Conservation (phyloP, 2,888 invertebrate species). For the Eupithecia dodoneata region DNA sequence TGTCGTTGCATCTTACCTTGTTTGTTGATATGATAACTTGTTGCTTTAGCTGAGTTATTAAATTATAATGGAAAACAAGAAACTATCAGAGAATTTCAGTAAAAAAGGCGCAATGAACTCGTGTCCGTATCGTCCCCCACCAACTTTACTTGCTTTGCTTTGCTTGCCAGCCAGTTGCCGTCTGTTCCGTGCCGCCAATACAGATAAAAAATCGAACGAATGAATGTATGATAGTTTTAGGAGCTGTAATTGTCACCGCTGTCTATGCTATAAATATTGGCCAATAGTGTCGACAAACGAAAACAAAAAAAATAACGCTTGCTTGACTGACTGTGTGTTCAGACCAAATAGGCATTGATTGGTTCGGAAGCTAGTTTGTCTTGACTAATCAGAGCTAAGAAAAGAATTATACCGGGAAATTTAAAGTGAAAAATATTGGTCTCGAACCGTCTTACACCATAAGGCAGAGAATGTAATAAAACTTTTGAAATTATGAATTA, state of each 20-base stretch:
- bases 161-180: no score
- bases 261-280: not conserved
- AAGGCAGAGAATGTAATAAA: no score
- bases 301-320: not conserved
- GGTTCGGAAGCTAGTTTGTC: not conserved
- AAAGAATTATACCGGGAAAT: not conserved
- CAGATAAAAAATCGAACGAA: slow-evolving; percentile 1
- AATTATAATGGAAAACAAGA: not conserved
- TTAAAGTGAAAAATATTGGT: not conserved
- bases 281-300: not conserved
- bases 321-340: not conserved
- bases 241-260: not conserved
- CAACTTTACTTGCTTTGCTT: not conserved
- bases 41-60: not conserved
- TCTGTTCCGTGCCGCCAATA: not conserved
- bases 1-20: slow-evolving; percentile 8
- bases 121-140: slow-evolving; percentile 8
- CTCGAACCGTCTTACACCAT: no score
- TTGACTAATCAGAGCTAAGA: not conserved
- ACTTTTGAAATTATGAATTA: no score
- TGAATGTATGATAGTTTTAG: not conserved
- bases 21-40: not conserved
- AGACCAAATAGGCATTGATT: not conserved
- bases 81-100: not conserved
- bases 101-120: slow-evolving; percentile 24